These are phyloP conservation scores for Whitmania pigra DNA, from an alignment of 1,140 invertebrate genomes.

Conservation along the genomic window DNA sequence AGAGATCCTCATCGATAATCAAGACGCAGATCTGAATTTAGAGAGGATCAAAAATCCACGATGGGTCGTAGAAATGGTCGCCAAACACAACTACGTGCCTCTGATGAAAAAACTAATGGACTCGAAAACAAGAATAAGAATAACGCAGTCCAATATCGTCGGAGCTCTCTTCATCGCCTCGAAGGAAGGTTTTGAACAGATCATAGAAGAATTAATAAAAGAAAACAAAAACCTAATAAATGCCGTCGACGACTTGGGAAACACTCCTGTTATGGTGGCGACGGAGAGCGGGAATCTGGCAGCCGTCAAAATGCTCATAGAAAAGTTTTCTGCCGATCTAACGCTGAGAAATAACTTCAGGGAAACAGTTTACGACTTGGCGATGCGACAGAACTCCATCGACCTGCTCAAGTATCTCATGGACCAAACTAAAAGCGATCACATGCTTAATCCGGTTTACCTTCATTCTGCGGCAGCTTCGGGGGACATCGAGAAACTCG, in stretches of 20 bases:
- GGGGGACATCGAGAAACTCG: slow-evolving; percentile 28
- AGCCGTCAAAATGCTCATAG: background rate
- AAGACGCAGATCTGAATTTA: background rate
- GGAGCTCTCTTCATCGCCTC: background rate
- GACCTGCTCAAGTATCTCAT: slow-evolving; percentile 31
- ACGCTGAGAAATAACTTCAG: slow-evolving; percentile 32
- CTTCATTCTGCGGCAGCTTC: slow-evolving; percentile 31
- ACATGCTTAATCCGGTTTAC: slow-evolving; percentile 29
- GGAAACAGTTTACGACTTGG: slow-evolving; percentile 33
- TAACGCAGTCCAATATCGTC: background rate
- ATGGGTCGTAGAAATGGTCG: slow-evolving; percentile 25
- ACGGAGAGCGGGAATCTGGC: background rate
- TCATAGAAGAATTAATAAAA: background rate
- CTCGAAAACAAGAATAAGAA: slow-evolving; percentile 14
- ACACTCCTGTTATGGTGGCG: slow-evolving; percentile 2
- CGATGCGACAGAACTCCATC: slow-evolving; percentile 29
- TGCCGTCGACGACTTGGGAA: background rate
- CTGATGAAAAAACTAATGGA: slow-evolving; percentile 28
- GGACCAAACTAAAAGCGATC: slow-evolving; percentile 32
- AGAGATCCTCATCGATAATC: slow-evolving; percentile 1
- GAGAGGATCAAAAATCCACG: slow-evolving; percentile 2
- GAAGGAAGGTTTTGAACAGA: background rate
- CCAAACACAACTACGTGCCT: slow-evolving; percentile 28
- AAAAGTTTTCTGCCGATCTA: slow-evolving; percentile 24
- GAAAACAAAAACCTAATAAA: background rate